Evolutionary conservation across 2,113 vertebrate species (phyloP), one percentile per base, ranked within the genome.

Genomic region (Gopherus flavomarginatus): DNA sequence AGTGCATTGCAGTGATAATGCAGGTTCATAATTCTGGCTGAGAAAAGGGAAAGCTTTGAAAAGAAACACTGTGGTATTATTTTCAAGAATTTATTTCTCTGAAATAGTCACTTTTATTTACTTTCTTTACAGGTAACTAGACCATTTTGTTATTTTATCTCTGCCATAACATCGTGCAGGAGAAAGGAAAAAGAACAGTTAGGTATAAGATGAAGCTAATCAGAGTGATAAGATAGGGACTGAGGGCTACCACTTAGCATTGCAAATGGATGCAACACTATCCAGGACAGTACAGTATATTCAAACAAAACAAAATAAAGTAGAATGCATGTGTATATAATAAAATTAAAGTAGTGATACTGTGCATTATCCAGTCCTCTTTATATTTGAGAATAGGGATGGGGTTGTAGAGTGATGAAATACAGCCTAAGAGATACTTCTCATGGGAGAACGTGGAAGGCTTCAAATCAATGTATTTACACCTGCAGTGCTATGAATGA

Each of bases 101-200:
- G 0, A 92, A 78, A 29, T 91, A 59, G 50, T 88, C 89, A 44
- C 1, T 85, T 65, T 52, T 4, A 5, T 83, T 52, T 83, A 12
- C 0, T 3, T 77, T 35, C 78, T 47, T 87, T 93, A 42, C 22
- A 75, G 9, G 16, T 10, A 0, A 12, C 85, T 79, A 16, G 1
- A 0, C 65, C n/a, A 0, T 11, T 35, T 83, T 78, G 47, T 89
- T 31, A 11, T 5, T 52, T 2, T 44, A 42, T 59, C 22, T n/a
- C 13, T 89, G 22, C 38, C 62, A 5, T 49, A 86, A 8, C 5
- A 6, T 81, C 85, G 85, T 3, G 22, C 22, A 80, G 38, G 75
- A 47, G 42, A 44, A 78, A 90, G 31, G 29, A 69, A 91, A 91
- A 87, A 65, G 11, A 91, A 85, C 17, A 3, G 3, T 3, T 21